Evolutionary conservation across 1,140 invertebrate species (phyloP), one percentile per base, ranked within the genome.

Genomic region (Notospermus geniculatus): DNA sequence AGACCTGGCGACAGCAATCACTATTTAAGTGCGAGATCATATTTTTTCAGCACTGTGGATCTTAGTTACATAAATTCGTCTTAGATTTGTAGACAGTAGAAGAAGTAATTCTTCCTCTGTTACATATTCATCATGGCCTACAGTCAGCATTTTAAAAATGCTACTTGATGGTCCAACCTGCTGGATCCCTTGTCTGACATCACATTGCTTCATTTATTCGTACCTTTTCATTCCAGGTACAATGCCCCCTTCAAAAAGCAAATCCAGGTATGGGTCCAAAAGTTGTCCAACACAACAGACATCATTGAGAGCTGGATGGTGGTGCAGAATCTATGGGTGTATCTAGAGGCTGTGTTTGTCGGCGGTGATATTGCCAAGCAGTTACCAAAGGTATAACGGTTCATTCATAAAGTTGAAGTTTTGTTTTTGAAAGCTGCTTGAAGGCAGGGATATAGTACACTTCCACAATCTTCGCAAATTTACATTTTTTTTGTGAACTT

Each of bases 321-420:
- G 25, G 77, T 79, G 30, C 80, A 81, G 65, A 80, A 80, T 65
- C 69, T 81, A 0, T 80, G 79, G 80, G 73, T 81, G 5, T 80
- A 80, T 63, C 62, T 81, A 7, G 79, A 81, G 60, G 80, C 80
- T 63, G 80, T 81, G 0, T 80, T 81, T 73, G 75, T 80, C 59
- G 79, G 79, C 36, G 80, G 80, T 55, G 80, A 81, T 66, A 81
- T 81, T 66, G 79, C 80, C 25, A 81, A 80, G 67, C 80, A 81
- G 62, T 62, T 81, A n/a, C 80, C 80, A 92, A 81, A 77, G 74
- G 91, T 86, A 66, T n/a, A n/a, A n/a, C n/a, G n/a, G n/a, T n/a
- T n/a, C n/a, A n/a, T n/a, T n/a, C n/a, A n/a, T n/a, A 19, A 43
- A 43, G 19, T 43, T 13, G 39, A 13, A 19, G 19, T 43, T 43